Conservation (phyloP, 2,113 vertebrate genomes). For the Equus quagga region DNA sequence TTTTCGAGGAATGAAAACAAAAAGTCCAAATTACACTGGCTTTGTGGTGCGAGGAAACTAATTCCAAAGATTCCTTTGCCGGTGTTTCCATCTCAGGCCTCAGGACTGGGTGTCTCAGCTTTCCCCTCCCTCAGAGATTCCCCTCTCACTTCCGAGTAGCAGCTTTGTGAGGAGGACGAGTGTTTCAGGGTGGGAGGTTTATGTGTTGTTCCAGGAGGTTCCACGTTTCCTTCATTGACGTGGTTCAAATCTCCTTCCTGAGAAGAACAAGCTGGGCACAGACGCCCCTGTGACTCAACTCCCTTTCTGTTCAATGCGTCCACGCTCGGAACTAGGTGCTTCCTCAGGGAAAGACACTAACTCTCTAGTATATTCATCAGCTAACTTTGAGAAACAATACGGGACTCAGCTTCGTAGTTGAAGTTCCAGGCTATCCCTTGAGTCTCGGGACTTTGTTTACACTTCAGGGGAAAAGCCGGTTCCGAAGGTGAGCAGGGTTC, state of each 20-base stretch:
- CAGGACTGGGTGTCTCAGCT: background rate
- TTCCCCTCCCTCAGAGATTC: background rate
- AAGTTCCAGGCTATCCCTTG: background rate
- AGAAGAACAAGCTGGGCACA: background rate
- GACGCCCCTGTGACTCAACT: background rate
- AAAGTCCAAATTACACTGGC: background rate
- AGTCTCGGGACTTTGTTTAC: background rate
- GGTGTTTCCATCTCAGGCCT: background rate
- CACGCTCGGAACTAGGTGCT: background rate
- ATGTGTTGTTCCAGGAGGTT: background rate
- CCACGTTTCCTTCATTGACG: background rate
- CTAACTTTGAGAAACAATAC: background rate
- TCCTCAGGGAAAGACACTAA: background rate
- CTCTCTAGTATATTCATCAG: background rate
- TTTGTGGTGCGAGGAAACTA: slow-evolving; percentile 58
- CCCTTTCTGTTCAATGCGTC: background rate
- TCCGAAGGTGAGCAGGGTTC: background rate
- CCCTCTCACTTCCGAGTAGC: background rate
- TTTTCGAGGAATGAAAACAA: slow-evolving; percentile 61
- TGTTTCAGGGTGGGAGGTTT: background rate
- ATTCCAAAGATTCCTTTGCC: background rate
- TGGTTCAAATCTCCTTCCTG: background rate
- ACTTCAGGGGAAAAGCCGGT: background rate
- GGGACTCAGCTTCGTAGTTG: background rate
- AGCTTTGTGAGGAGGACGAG: background rate